Base-by-base conservation (phyloP, 2,888 invertebrate genomes). In the Lymantria dispar region DNA sequence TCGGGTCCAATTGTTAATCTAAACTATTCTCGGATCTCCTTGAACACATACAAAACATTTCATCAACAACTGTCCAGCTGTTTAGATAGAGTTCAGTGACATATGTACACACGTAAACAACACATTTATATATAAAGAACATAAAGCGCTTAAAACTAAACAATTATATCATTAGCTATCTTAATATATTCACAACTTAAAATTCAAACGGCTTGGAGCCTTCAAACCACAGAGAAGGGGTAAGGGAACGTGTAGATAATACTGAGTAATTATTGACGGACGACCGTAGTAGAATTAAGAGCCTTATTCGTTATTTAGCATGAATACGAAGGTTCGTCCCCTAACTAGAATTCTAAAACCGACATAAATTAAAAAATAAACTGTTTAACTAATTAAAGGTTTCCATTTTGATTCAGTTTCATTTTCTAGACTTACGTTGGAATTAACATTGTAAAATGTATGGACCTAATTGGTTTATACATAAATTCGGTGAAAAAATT, bases 161-260 rank as follows among this genome's bases (percentile, higher is more conserved):
- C 33, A 33, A 33, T 33, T 33, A 33, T 33, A 1, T 33, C 8
- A 10, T 45, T 44, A 49, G 44, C 38, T 12, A 38, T 37, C n/a
- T 38, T 22, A 42, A 42, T 45, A 30, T 42, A 46, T 50, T 46
- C 39, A 46, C 43, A 30, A 39, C 33, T 45, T 42, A 39, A 47
- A 43, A 51, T 46, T 47, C 31, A 29, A 47, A 38, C 22, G 43
- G 39, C 36, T 43, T 3, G 22, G 43, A 43, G 47, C 50, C 31
- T 30, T 30, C 40, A 29, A 42, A 46, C 37, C 50, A 5, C 43
- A 51, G 33, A 43, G 29, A 33, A 45, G 30, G 38, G 39, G 46
- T 36, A 43, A 47, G 14, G 39, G 37, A 45, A 47, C 39, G 46
- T 43, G 50, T 33, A 47, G 50, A 51, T 46, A 51, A 40, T 43